Conservation (phyloP, 2,888 invertebrate genomes). For the Agonopterix alstromeriana region DNA sequence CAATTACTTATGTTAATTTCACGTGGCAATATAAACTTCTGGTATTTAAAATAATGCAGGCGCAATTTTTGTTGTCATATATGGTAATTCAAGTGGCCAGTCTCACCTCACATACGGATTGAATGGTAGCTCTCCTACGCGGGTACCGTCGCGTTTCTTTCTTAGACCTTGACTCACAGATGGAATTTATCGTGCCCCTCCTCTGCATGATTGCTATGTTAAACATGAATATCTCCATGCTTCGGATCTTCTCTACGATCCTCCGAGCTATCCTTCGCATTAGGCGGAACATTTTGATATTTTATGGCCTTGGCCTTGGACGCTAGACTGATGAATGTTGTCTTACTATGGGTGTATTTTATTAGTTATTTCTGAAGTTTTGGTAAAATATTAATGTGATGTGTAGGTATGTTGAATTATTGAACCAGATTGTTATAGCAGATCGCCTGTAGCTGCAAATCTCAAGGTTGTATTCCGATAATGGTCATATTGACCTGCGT, state of each 20-base stretch:
- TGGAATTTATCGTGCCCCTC: conserved; percentile 45
- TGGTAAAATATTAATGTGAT: no score
- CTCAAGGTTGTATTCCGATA: conserved; percentile 40
- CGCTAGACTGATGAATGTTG: no score
- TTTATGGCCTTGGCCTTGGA: no score
- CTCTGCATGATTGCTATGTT: conserved; percentile 42
- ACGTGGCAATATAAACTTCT: no score
- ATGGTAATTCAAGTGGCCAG: background rate
- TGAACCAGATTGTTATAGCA: no score
- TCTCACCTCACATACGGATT: conserved; percentile 61
- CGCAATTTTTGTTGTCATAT: no score
- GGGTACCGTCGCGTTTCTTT: conserved; percentile 20
- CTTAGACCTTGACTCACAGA: conserved; percentile 24
- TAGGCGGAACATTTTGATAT: conserved; percentile 38
- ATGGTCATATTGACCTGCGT: conserved; percentile 26
- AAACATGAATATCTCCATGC: conserved; percentile 43
- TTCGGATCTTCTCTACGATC: conserved; percentile 44
- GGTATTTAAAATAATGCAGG: no score
- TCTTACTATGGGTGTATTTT: background rate
- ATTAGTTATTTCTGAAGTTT: no score
- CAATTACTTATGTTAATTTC: no score
- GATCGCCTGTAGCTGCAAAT: conserved; percentile 2
- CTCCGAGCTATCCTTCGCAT: conserved; percentile 38
- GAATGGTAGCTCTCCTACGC: conserved; percentile 47
- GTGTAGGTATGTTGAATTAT: no score